Conservation (phyloP, 2,797 vertebrate species). For the Emydoidea blandingii region DNA sequence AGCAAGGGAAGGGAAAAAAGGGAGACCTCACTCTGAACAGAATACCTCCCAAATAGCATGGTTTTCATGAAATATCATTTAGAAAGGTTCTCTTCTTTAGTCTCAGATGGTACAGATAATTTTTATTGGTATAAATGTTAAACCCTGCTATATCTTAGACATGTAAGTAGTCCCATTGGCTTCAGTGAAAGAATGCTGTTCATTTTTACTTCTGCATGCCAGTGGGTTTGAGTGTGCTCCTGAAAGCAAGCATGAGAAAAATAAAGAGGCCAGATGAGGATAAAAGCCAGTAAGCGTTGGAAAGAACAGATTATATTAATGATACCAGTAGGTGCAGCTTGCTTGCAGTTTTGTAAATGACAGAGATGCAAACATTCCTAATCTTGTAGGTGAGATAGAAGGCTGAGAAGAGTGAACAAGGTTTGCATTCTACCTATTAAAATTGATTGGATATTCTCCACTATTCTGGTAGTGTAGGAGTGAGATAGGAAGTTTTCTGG, state of each 20-base stretch:
- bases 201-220: neutral
- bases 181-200: neutral
- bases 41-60: neutral
- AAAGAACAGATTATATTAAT: neutral
- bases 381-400: neutral
- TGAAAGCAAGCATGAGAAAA: constrained; percentile 24
- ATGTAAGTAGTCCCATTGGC: neutral
- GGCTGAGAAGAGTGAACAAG: neutral
- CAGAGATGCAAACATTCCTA: neutral
- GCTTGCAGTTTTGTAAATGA: constrained; percentile 2
- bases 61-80: constrained; percentile 16
- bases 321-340: neutral
- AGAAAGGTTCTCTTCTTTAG: neutral
- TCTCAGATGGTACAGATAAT: neutral
- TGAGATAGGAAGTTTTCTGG: constrained; percentile 7
- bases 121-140: neutral
- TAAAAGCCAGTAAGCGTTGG: constrained; percentile 5
- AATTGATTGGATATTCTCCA: neutral
- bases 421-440: neutral
- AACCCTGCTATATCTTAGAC: neutral
- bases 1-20: neutral
- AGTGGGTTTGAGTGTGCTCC: neutral
- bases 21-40: neutral
- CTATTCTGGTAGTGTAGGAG: neutral
- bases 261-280: neutral